phyloP scores from a whole-genome alignment of 92 coral and sea anemone genomes.

The Muricea muricata region DNA sequence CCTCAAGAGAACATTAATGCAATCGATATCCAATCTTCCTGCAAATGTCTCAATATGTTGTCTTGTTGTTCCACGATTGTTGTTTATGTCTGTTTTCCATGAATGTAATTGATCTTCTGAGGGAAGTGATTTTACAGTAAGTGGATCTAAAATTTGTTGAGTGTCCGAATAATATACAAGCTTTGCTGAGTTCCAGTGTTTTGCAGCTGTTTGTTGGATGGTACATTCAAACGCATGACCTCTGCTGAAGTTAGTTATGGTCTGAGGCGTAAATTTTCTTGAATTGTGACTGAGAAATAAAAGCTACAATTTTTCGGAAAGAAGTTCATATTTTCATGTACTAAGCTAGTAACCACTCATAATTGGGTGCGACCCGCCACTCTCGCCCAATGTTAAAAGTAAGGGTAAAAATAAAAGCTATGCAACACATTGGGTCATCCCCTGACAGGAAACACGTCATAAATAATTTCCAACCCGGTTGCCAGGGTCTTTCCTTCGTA shows the following conservation, averaged over 20 bases:
- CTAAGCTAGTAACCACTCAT: too few relatives aligned
- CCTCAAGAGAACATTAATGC: conserved; percentile 40
- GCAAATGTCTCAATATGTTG: conserved; percentile 16
- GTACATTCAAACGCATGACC: conserved; percentile 59
- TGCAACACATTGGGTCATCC: too few relatives aligned
- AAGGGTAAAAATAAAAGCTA: too few relatives aligned
- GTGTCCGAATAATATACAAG: background rate
- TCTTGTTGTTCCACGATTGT: background rate
- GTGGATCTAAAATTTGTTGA: conserved; percentile 41
- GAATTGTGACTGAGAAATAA: conserved; percentile 49
- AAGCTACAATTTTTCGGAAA: background rate
- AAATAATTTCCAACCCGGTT: too few relatives aligned
- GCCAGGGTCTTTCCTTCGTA: too few relatives aligned
- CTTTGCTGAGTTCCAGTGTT: background rate
- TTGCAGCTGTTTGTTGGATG: conserved; percentile 36
- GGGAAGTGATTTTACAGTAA: conserved; percentile 42
- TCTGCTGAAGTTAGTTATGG: conserved; percentile 43
- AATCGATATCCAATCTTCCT: conserved; percentile 41
- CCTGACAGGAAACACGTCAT: too few relatives aligned
- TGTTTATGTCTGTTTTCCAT: conserved; percentile 46
- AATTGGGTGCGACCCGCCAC: too few relatives aligned
- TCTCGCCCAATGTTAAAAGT: too few relatives aligned
- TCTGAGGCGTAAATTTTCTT: conserved; percentile 34
- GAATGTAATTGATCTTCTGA: conserved; percentile 39
- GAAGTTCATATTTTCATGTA: too few relatives aligned